Conservation (phyloP, 2,888 invertebrate species). For the Polydrusus tereticollis region DNA sequence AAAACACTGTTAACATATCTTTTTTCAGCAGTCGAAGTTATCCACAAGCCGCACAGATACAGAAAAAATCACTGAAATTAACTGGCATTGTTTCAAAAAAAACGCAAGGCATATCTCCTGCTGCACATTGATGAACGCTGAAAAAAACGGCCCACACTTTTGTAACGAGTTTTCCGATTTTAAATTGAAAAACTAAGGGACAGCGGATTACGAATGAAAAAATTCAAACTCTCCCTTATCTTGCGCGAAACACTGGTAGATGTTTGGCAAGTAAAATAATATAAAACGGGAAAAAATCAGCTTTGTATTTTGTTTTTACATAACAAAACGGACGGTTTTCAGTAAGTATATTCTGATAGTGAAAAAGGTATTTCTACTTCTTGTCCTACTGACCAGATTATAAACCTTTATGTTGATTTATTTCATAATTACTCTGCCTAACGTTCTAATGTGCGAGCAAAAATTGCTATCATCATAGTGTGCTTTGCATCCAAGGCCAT, state of each 20-base stretch:
- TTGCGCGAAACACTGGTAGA: slow-evolving; percentile 5
- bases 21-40: not conserved
- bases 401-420: too few species aligned
- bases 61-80: slow-evolving; percentile 34
- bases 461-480: too few species aligned
- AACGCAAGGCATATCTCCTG: slow-evolving; percentile 33
- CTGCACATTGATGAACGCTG: slow-evolving; percentile 31
- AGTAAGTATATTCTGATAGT: too few species aligned
- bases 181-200: slow-evolving; percentile 30
- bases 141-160: slow-evolving; percentile 27
- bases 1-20: too few species aligned
- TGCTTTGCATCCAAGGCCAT: too few species aligned
- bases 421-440: too few species aligned
- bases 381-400: too few species aligned
- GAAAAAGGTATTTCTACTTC: too few species aligned
- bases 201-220: slow-evolving; percentile 11
- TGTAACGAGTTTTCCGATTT: slow-evolving; percentile 31
- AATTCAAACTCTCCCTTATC: slow-evolving; percentile 21
- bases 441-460: too few species aligned
- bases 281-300: not conserved
- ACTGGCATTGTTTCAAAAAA: slow-evolving; percentile 29
- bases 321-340: too few species aligned
- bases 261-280: not conserved
- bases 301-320: too few species aligned
- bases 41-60: not conserved